Evolutionary conservation across 1,140 invertebrate genomes (phyloP), one percentile per base, ranked within the genome.

Genomic region (Polyergus mexicanus): DNA sequence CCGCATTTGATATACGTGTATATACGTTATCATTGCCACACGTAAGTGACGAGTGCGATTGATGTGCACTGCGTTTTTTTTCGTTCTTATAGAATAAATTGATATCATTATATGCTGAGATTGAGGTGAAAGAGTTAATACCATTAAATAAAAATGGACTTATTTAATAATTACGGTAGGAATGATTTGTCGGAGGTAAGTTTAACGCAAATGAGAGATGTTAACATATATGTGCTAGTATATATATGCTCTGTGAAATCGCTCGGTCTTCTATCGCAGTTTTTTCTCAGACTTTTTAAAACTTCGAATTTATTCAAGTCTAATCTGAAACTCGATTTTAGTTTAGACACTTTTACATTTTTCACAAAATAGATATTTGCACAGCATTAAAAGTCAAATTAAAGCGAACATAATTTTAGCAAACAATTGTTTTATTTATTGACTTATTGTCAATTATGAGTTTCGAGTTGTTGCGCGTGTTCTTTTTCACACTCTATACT

Each of bases 171-270:
- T 62, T 92, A 92, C 69, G 86, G 88, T 19, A 92, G 86, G 62
- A 88, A 62, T 7, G 88, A 92, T n/a, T 78, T 91, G 4, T 41
- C 89, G 6, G 91, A 92, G 88, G 93, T 92, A 63, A 94, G 92
- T 91, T 19, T 60, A 28, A 68, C 19, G 13, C 44, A 47, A 47
- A 16, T 16, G 13, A 56, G 22, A 35, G 25, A 28, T 47, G 58
- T 8, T n/a, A 60, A 16, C 2, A 4, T 38, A 7, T 28, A 19
- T 5, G 22, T 47, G 44, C 13, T 47, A 3, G 41, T 41, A 41
- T 41, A 44, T 44, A 44, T 47, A 47, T 47, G 19, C n/a, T 56
- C 11, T 10, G 19, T 6, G 47, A 56, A 11, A 35, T 72, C 2
- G 2, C 0, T 47, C 11, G 19, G 35, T 6, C 16, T 7, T 28